Evolutionary conservation across 2,888 invertebrate species (phyloP), one percentile per base, ranked within the genome.

Genomic region (Cryptus armator): DNA sequence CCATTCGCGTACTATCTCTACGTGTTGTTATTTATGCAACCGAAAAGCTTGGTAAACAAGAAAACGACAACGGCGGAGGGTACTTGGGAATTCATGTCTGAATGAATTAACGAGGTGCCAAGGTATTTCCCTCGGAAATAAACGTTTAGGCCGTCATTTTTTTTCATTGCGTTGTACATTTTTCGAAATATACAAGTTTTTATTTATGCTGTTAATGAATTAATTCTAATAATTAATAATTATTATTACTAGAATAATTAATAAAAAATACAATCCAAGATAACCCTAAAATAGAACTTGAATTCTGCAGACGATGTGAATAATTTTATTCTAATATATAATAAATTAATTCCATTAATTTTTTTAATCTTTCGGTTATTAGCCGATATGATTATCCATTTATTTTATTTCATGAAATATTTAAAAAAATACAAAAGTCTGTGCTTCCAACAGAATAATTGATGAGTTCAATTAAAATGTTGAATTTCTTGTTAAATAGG

Each of bases 1-100:
- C 37, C n/a, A 12, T 48, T 48, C 48, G 12, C 77, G 16, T 16
- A 29, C 67, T 51, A 37, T 37, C 5, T 43, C 66, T 16, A 66
- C 37, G 37, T 46, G 67, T 51, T 53, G 51, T 76, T 76, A 76
- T 67, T 56, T 56, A n/a, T 53, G 64, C 19, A 37, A 46, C 43
- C 29, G 44, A 67, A 76, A 29, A 68, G n/a, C 32, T 16, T 32
- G 10, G 37, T 16, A 32, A 46, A 46, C 19, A 24, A 12, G 48
- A 32, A 29, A 14, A 59, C n/a, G 59, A 29, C 44, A 29, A 59
- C 29, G 24, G 19, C 16, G 43, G 44, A 29, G 29, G 9, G 14
- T 46, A 7, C 46, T 14, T 46, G 24, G 4, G 14, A 14, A 32
- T 24, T 62, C 59, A 0, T 6, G 14, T 5, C 14, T 14, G 32